Evolutionary conservation across 2,113 vertebrate species (phyloP).

Genomic region (Porphyrio hochstetteri): DNA sequence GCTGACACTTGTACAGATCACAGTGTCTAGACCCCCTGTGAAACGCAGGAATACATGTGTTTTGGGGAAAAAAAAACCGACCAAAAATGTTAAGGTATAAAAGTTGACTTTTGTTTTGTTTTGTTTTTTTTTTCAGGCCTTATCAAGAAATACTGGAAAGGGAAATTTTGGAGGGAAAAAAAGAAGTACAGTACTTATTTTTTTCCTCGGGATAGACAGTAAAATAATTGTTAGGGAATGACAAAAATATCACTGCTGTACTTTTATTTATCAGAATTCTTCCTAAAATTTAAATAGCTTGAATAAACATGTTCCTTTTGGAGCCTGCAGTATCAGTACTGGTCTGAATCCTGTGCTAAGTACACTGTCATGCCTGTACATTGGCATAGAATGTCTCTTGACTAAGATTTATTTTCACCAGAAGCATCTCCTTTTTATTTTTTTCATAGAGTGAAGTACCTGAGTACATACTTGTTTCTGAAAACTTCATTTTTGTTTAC

Average conservation of each 20-base stretch:
- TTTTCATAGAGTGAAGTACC: neutral
- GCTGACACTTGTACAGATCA: neutral
- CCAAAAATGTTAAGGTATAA: neutral
- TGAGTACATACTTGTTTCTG: neutral
- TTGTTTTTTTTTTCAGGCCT: neutral
- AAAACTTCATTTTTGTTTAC: neutral
- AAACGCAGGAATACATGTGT: neutral
- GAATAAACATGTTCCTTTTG: conserved; percentile 25
- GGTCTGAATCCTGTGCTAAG: neutral
- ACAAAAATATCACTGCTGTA: neutral
- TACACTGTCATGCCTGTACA: neutral
- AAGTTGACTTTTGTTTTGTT: neutral
- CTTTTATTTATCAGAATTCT: neutral
- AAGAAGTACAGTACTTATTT: neutral
- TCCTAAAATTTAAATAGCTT: conserved; percentile 10
- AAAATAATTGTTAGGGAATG: neutral
- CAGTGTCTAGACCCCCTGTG: neutral
- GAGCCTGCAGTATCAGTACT: neutral
- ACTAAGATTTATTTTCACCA: neutral
- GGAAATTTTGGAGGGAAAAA: neutral
- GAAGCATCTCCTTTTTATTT: neutral
- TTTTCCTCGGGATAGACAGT: neutral
- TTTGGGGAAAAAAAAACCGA: neutral
- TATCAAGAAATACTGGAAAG: neutral
- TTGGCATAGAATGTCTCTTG: neutral